A percentile compares a stretch with the other conserved stretches of the same genome.
phyloP scores from a whole-genome alignment of 2,113 vertebrate species.

The Perccottus glenii region DNA sequence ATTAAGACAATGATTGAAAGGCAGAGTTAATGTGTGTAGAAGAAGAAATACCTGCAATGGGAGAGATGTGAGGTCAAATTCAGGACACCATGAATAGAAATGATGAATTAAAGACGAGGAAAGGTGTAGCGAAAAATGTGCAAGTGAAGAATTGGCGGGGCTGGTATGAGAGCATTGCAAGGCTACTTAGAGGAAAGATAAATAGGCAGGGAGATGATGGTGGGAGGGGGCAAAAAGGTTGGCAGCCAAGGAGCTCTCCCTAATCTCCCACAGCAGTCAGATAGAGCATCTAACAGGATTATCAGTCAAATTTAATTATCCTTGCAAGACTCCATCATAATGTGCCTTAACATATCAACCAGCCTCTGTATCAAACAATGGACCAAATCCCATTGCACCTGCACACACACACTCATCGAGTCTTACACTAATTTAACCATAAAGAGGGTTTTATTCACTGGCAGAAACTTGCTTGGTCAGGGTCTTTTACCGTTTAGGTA shows the following conservation, averaged over 20 bases:
- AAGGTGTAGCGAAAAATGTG: constrained; percentile 49
- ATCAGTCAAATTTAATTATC: constrained; percentile 77
- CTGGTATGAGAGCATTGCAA: constrained; percentile 40
- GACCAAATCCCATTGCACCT: constrained; percentile 50
- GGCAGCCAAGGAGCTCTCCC: constrained; percentile 58
- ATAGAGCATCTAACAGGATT: constrained; percentile 74
- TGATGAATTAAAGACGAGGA: constrained; percentile 66
- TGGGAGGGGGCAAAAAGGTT: constrained; percentile 44
- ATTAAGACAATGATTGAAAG: constrained; percentile 60
- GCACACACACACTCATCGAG: constrained; percentile 15
- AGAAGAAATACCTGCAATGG: constrained; percentile 41
- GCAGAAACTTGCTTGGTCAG: constrained; percentile 64
- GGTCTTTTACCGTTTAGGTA: constrained; percentile 50
- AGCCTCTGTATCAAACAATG: constrained; percentile 59
- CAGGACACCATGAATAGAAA: constrained; percentile 55
- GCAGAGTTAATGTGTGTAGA: constrained; percentile 28
- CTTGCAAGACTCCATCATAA: constrained; percentile 64
- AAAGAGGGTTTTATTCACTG: constrained; percentile 55
- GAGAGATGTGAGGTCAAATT: constrained; percentile 59
- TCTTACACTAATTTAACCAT: constrained; percentile 53
- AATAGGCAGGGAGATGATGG: constrained; percentile 43
- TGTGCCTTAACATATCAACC: constrained; percentile 60
- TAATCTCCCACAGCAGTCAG: constrained; percentile 67
- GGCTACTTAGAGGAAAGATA: constrained; percentile 59
- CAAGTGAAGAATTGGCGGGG: constrained; percentile 43